phyloP scores from a whole-genome alignment of 1,140 invertebrate species.

The Listronotus bonariensis region DNA sequence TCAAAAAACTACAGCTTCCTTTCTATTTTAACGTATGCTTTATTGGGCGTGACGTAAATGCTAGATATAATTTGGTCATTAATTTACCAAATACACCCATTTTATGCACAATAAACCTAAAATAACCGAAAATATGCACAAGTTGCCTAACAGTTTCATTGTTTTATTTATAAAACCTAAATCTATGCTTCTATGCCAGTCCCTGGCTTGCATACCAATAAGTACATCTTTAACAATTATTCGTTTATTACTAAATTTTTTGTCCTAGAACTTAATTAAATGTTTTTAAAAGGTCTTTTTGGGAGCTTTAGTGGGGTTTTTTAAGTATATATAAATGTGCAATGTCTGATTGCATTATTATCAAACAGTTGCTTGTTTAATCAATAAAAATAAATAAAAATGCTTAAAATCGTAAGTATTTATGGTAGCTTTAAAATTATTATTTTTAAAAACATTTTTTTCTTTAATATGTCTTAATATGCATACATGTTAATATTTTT shows the following conservation, averaged over 20 bases:
- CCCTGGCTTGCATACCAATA: slow-evolving; percentile 21
- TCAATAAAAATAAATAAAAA: neutral
- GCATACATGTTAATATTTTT: too few relatives aligned
- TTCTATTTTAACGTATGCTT: too few relatives aligned
- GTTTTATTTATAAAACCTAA: neutral
- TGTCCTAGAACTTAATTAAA: slow-evolving; percentile 31
- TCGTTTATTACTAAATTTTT: slow-evolving; percentile 30
- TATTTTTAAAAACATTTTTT: too few relatives aligned
- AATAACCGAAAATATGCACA: too few relatives aligned
- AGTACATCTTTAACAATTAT: slow-evolving; percentile 18
- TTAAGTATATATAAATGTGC: slow-evolving; percentile 7
- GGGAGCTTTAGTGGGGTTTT: neutral
- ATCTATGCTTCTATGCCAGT: slow-evolving; percentile 31
- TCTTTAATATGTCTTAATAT: too few relatives aligned
- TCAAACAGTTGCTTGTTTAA: neutral
- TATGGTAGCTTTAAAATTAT: too few relatives aligned
- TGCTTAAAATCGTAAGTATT: slow-evolving; percentile 1
- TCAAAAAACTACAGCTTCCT: too few relatives aligned
- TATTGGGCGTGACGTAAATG: too few relatives aligned
- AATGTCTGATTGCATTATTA: slow-evolving; percentile 10
- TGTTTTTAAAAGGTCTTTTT: slow-evolving; percentile 8
- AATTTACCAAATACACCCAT: too few relatives aligned
- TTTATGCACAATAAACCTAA: too few relatives aligned
- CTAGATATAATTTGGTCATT: too few relatives aligned
- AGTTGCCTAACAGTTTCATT: too few relatives aligned